These are phyloP conservation scores for Clanis bilineata DNA, from an alignment of 2,888 invertebrate genomes.

Conservation along the genomic window DNA sequence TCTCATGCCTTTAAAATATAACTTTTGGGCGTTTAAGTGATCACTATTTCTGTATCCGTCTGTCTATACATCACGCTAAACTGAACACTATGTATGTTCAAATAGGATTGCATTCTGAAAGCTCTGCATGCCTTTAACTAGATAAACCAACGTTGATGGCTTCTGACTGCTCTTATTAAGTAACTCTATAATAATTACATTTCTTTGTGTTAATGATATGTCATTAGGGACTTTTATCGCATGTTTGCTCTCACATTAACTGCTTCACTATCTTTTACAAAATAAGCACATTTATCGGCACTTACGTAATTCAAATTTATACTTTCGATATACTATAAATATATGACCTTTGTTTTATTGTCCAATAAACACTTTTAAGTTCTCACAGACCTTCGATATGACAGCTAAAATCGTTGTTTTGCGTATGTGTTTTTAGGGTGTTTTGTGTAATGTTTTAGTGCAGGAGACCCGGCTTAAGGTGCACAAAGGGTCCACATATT, in stretches of 20 bases:
- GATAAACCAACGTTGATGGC: background rate
- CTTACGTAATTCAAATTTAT: background rate
- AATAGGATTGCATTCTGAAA: background rate
- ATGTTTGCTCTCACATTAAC: constrained; percentile 4
- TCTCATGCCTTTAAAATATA: background rate
- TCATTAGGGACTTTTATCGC: background rate
- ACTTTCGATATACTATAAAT: too few relatives aligned
- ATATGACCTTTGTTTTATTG: background rate
- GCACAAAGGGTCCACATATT: too few relatives aligned
- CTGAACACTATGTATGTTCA: background rate
- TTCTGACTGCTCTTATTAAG: background rate
- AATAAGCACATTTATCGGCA: background rate
- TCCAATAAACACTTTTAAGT: background rate
- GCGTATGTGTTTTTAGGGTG: too few relatives aligned
- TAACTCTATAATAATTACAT: background rate
- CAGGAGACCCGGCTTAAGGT: too few relatives aligned
- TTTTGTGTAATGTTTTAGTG: too few relatives aligned
- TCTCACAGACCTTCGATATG: background rate
- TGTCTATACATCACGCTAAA: background rate
- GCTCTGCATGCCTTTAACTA: background rate
- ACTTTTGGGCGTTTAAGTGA: background rate
- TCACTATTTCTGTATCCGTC: background rate
- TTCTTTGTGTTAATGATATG: constrained; percentile 1
- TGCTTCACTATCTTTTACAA: background rate
- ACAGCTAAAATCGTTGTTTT: too few relatives aligned